phyloP scores from a whole-genome alignment of 2,888 invertebrate genomes.

The Drosophila prostipennis region DNA sequence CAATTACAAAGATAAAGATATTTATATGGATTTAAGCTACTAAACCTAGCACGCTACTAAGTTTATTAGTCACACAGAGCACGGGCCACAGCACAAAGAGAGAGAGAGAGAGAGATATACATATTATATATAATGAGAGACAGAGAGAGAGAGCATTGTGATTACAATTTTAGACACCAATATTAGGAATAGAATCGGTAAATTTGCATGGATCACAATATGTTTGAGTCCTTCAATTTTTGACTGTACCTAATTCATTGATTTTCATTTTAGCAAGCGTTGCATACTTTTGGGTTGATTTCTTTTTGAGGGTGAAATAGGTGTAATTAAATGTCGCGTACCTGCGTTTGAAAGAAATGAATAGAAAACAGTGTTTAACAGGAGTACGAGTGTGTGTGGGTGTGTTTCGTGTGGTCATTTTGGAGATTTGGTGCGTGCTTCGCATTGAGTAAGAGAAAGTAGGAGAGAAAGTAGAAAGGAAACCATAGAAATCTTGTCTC shows the following conservation, averaged over 20 bases:
- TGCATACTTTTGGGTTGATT: constrained; percentile 65
- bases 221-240: constrained; percentile 48
- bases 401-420: constrained; percentile 36
- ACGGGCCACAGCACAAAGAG: constrained; percentile 67
- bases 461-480: constrained; percentile 42
- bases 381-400: constrained; percentile 47
- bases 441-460: constrained; percentile 42
- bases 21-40: constrained; percentile 49
- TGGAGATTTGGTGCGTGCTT: constrained; percentile 59
- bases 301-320: constrained; percentile 45
- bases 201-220: constrained; percentile 46
- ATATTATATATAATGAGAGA: constrained; percentile 45
- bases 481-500: constrained; percentile 52
- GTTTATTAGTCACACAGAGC: constrained; percentile 61
- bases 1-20: constrained; percentile 23
- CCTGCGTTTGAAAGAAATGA: constrained; percentile 65
- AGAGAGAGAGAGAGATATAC: constrained; percentile 46
- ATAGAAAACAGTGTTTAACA: constrained; percentile 41
- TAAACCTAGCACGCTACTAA: constrained; percentile 73
- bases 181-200: constrained; percentile 53
- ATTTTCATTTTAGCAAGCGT: constrained; percentile 53
- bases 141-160: constrained; percentile 58
- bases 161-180: constrained; percentile 73
- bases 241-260: constrained; percentile 71
- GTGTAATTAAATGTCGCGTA: constrained; percentile 68